Evolutionary conservation across 2,113 vertebrate genomes (phyloP).

Genomic region (Vimba vimba): DNA sequence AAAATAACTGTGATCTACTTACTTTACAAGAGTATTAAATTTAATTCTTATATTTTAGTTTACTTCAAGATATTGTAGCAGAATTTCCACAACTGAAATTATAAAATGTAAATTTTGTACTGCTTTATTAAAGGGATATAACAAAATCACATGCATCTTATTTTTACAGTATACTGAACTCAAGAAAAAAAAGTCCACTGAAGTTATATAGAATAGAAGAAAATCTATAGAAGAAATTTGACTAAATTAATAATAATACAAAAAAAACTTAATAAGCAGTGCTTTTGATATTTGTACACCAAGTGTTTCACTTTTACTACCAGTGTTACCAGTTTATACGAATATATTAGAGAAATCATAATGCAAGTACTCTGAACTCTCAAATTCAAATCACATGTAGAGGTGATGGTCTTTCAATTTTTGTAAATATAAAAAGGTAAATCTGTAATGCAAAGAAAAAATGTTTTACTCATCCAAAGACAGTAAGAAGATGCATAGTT

Average conservation of each 20-base stretch:
- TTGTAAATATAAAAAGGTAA: not conserved
- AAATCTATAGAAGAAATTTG: not conserved
- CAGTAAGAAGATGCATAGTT: not conserved
- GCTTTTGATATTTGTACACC: not conserved
- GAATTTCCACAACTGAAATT: not conserved
- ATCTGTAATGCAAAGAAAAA: not conserved
- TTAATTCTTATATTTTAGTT: not conserved
- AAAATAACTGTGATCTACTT: not conserved
- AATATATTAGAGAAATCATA: slow-evolving; percentile 20
- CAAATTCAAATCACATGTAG: not conserved
- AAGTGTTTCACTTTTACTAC: not conserved
- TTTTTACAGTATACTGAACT: not conserved
- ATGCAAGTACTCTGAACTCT: not conserved
- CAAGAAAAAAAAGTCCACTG: not conserved
- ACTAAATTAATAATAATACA: not conserved
- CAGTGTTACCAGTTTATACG: not conserved
- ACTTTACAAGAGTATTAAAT: not conserved
- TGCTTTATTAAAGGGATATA: slow-evolving; percentile 26
- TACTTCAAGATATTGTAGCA: not conserved
- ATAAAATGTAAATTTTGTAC: not conserved
- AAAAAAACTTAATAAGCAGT: not conserved
- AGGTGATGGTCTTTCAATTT: not conserved
- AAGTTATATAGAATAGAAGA: not conserved
- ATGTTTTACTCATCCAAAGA: not conserved
- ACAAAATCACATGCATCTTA: not conserved